These are phyloP conservation scores for Parnassius smintheus DNA, from an alignment of 2,888 invertebrate species.

Conservation along the genomic window DNA sequence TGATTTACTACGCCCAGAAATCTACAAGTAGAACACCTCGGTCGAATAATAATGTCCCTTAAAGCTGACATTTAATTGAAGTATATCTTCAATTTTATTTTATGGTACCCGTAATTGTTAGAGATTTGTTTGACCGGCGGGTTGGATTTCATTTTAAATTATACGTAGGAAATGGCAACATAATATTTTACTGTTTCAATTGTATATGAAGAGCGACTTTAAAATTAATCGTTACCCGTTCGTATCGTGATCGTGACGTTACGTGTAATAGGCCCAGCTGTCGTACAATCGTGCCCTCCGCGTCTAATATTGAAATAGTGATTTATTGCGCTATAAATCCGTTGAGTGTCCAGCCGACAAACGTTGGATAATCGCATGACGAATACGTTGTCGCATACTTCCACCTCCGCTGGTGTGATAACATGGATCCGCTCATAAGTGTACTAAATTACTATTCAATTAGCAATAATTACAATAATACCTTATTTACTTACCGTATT, in stretches of 20 bases:
- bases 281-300: slow-evolving; percentile 35
- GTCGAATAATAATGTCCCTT: too few relatives aligned
- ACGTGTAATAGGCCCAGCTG: slow-evolving; percentile 27
- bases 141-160: too few relatives aligned
- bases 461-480: slow-evolving; percentile 9
- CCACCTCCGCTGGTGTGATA: slow-evolving; percentile 3
- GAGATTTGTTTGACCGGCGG: neutral
- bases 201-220: too few relatives aligned
- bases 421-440: slow-evolving; percentile 6
- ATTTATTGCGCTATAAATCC: slow-evolving; percentile 68
- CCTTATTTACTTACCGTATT: neutral
- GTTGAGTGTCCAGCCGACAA: slow-evolving; percentile 63
- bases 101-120: neutral
- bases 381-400: slow-evolving; percentile 32
- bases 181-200: too few relatives aligned
- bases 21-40: too few relatives aligned
- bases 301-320: slow-evolving; percentile 66
- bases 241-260: slow-evolving; percentile 31
- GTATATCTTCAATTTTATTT: too few relatives aligned
- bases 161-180: too few relatives aligned
- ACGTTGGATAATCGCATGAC: slow-evolving; percentile 70
- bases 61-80: too few relatives aligned
- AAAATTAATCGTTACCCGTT: neutral
- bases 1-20: too few relatives aligned
- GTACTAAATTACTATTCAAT: slow-evolving; percentile 15